These are phyloP conservation scores for Galaxea fascicularis DNA, from an alignment of 92 coral and sea anemone genomes.

Conservation along the genomic window DNA sequence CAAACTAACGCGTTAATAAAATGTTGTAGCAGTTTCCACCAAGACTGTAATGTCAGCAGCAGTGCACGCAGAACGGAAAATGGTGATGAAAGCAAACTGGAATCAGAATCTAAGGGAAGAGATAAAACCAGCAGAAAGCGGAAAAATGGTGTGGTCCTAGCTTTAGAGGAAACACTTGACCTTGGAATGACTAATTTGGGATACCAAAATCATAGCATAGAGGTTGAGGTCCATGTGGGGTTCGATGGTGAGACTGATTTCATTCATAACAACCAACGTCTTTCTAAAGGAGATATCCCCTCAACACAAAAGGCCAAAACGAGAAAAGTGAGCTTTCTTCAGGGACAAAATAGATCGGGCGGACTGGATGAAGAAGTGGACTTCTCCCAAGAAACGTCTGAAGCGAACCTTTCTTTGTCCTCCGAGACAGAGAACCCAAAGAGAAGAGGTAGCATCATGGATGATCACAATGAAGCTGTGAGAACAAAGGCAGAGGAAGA, in stretches of 20 bases:
- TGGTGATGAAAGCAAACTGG: too few species aligned
- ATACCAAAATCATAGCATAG: neutral
- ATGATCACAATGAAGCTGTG: neutral
- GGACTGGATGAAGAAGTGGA: neutral
- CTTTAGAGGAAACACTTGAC: neutral
- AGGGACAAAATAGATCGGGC: neutral
- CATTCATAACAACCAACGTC: neutral
- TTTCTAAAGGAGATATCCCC: neutral
- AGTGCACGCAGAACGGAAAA: too few species aligned
- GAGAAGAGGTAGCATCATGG: neutral
- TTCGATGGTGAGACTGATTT: neutral
- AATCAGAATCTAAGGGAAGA: too few species aligned
- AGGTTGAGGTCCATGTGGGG: neutral
- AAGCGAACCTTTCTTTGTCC: neutral
- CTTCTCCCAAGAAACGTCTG: neutral
- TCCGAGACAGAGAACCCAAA: neutral
- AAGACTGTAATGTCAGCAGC: too few species aligned
- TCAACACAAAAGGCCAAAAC: neutral
- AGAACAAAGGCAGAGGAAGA: neutral
- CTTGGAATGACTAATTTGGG: neutral
- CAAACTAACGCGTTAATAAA: too few species aligned
- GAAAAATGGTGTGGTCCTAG: neutral
- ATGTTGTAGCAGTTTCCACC: too few species aligned
- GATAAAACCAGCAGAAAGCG: neutral
- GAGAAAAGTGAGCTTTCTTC: neutral